Base-by-base conservation (phyloP, 2,797 vertebrate genomes). In the Acropternis orthonyx region DNA sequence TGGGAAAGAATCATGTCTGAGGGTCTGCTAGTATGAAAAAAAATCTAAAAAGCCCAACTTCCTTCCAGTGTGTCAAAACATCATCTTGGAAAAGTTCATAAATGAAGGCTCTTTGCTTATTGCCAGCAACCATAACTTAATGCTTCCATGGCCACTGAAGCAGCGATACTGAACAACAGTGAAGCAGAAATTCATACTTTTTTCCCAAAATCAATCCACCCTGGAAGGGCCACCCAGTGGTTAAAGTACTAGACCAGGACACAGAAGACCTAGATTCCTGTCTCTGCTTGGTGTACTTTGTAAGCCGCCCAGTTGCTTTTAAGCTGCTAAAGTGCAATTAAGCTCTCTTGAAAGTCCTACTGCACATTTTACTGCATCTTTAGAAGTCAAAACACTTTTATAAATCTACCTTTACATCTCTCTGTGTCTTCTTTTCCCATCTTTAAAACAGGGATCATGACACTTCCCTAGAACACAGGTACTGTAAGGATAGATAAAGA, bases 371-470 rank as follows among this genome's bases (percentile, higher is more conserved):
- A 83, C 84, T 87, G 74, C 67, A 89, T 41, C 88, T 86, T 96
- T 90, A 97, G 96, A 95, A 97, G 96, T 94, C 94, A 96, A 96
- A 95, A 95, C 85, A 96, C 72, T 69, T 96, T 96, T 91, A 88
- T 94, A 96, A 95, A 90, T 79, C 90, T 58, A 71, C 67, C 88
- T 94, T 94, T 95, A 95, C 84, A 92, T 92, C 91, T 86, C 92
- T 84, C 73, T 89, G 63, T 90, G 83, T 89, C 93, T 96, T 92
- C 80, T 92, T 81, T 94, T 94, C 72, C 94, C 46, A 69, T 93
- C 74, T 92, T 85, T 93, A 92, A 95, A 95, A 96, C 68, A 83
- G 81, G 65, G 96, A 95, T 95, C 93, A 95, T 91, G 90, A 95
- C 93, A 95, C 68, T 89, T 96, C 78, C 61, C 68, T 75, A 93